Evolutionary conservation across 2,113 vertebrate species (phyloP).

Genomic region (Willisornis vidua): DNA sequence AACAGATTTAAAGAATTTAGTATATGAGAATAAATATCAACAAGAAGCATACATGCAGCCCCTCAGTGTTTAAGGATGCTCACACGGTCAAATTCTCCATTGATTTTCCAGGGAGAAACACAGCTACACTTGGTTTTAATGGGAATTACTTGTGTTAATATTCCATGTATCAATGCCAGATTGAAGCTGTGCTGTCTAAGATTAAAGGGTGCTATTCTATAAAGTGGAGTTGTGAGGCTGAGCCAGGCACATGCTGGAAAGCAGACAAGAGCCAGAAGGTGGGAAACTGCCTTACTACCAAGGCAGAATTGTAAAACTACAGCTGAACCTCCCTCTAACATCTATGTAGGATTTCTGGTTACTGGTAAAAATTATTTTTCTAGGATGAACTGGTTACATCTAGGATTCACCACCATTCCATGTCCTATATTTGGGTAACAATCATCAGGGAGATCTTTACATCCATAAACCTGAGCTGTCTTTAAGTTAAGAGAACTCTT

Average conservation of each 20-base stretch:
- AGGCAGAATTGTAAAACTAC: neutral
- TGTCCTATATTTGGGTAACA: neutral
- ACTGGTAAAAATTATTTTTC: neutral
- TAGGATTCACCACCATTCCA: neutral
- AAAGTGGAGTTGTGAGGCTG: neutral
- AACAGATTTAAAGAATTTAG: neutral
- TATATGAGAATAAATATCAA: neutral
- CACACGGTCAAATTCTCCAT: fast-evolving
- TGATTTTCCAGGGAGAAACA: neutral
- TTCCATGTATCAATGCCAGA: neutral
- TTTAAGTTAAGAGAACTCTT: neutral
- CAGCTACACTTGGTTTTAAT: neutral
- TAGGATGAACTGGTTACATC: neutral
- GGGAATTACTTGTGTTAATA: neutral
- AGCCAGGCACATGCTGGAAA: neutral
- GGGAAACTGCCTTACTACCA: neutral
- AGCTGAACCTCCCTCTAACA: neutral
- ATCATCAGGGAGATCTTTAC: neutral
- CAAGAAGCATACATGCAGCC: neutral
- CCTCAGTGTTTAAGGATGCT: neutral
- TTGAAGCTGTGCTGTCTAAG: neutral
- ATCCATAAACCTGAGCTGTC: neutral
- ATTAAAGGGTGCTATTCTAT: neutral
- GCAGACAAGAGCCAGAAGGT: neutral
- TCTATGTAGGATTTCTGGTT: neutral